Base-by-base conservation (phyloP, 1,140 invertebrate genomes). In the Drosophila serrata region DNA sequence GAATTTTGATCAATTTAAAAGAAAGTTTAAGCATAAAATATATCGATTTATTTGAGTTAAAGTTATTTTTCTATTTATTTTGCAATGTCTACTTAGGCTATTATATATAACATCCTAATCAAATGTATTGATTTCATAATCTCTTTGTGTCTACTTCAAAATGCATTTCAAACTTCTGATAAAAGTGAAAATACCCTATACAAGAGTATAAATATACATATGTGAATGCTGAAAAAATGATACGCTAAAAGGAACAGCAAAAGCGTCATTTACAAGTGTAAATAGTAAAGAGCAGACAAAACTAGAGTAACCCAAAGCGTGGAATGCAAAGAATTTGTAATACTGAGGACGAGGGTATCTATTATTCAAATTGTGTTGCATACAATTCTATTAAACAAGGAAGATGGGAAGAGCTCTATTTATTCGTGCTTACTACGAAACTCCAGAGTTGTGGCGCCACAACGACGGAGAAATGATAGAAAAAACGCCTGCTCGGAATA, bases 261-360 rank as follows among this genome's bases (percentile, higher is more conserved):
- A 62, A 42, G 27, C 45, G 39, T n/a, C 45, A 73, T 33, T 51
- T 46, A 70, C 82, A 86, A 84, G 82, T 86, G 82, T 86, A 79
- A 86, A 73, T 67, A 61, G 64, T 59, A 64, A 72, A 49, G 59
- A 73, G 42, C 67, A 70, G 53, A 35, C 58, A 53, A 57, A 70
- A 42, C 40, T 59, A 17, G 15, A 29, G 24, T n/a, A 49, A 29
- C 9, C 9, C 27, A 43, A 62, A n/a, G 42, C n/a, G 33, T 29
- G 43, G 8, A 72, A 49, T 49, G 31, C 24, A 49, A 33, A 33
- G 33, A 56, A 35, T 69, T 53, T n/a, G 0, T 6, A 27, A n/a
- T 9, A 11, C 4, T 27, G 9, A 24, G 24, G 24, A 24, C 24
- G 22, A 48, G 8, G 13, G 15, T 27, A 24, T 27, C 1, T 27